These are phyloP conservation scores for Aplodontia rufa DNA, from an alignment of 2,113 vertebrate species.

Conservation along the genomic window DNA sequence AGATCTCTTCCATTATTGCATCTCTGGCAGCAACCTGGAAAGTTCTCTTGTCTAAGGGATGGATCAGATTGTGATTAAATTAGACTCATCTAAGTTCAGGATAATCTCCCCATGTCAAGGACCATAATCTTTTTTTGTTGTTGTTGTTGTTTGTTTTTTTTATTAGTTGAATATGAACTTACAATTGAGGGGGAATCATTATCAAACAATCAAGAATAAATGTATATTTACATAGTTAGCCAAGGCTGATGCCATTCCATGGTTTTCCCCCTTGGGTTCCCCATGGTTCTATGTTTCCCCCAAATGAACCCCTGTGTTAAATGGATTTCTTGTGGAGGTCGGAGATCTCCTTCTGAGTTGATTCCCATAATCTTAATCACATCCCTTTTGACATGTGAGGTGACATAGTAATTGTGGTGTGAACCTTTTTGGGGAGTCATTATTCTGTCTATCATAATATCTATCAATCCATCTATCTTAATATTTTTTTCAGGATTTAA, in stretches of 20 bases:
- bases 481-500: background rate
- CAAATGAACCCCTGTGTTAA: too few species aligned
- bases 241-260: too few species aligned
- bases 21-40: background rate
- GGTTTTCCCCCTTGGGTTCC: too few species aligned
- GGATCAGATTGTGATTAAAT: background rate
- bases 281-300: too few species aligned
- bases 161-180: too few species aligned
- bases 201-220: too few species aligned
- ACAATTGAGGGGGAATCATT: too few species aligned
- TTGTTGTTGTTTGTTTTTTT: too few species aligned
- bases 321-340: too few species aligned
- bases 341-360: too few species aligned
- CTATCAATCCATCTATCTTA: background rate
- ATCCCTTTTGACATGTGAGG: background rate
- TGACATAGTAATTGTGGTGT: background rate
- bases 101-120: background rate
- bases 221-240: too few species aligned
- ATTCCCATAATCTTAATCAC: background rate
- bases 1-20: background rate
- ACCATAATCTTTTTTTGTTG: background rate
- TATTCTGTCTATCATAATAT: background rate
- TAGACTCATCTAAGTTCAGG: background rate
- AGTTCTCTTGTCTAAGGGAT: background rate
- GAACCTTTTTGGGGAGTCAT: background rate